Base-by-base conservation (phyloP, 2,113 vertebrate species). In the Spizaetus ornatus region DNA sequence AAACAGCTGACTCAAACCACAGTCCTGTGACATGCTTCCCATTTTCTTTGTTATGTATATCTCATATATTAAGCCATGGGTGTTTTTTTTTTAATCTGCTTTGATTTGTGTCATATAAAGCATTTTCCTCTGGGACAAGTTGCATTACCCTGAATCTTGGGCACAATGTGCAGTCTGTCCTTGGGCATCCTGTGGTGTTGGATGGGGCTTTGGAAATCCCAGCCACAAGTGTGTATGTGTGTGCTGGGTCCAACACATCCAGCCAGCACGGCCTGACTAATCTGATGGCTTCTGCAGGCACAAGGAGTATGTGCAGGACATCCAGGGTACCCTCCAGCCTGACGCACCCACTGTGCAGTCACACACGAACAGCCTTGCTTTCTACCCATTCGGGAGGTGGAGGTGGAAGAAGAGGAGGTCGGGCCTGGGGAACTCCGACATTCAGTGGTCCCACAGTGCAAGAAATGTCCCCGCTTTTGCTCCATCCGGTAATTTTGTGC, bases 321-420 rank as follows among this genome's bases (percentile, higher is more conserved):
- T n/a, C 27, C 34, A 67, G 38, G 47, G 52, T 40, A 34, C n/a
- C 15, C 62, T 86, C 38, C 62, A 45, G 56, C 31, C 84, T 40
- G 56, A 31, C 0, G 3, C 7, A 65, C 36, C 42, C 5, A 3
- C 50, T 23, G 20, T 9, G 38, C 10, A 13, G 36, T 40, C 56
- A 50, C 74, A 31, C 38, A 19, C 1, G 0, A 62, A 50, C 17
- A 40, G 26, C 73, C 66, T 48, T 26, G 8, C 27, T 29, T 67
- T 29, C 38, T 72, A 67, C 40, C 14, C 53, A 40, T 27, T 32
- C 0, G 0, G n/a, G 18, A 27, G 32, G 45, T 7, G 40, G 26
- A 18, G 26, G 25, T 11, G 31, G 58, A 50, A 70, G 26, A 62
- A 19, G 31, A 62, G 29, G 72, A 26, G 29, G 9, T 52, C 34